Conservation (phyloP, 2,888 invertebrate genomes). For the Thymelicus lineola region DNA sequence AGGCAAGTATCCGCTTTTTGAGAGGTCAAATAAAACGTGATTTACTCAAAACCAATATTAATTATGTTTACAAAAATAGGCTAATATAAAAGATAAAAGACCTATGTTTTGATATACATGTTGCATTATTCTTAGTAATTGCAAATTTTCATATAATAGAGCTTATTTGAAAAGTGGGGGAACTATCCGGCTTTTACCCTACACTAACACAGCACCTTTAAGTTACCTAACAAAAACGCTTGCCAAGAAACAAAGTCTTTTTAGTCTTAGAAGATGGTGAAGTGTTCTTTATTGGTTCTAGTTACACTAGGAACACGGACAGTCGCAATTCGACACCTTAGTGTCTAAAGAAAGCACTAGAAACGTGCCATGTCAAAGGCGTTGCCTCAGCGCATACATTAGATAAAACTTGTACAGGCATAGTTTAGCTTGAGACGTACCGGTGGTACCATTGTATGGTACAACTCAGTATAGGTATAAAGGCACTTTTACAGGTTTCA, state of each 20-base stretch:
- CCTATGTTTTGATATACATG: no score
- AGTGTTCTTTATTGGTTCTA: slow-evolving; percentile 4
- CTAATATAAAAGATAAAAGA: no score
- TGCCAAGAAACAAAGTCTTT: slow-evolving; percentile 2
- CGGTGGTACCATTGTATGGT: background rate
- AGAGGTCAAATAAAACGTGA: no score
- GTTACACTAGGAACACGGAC: background rate
- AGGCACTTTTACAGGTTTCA: no score
- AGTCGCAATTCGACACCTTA: slow-evolving; percentile 9
- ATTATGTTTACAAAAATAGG: no score
- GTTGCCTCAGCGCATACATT: slow-evolving; percentile 1
- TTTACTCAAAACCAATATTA: no score
- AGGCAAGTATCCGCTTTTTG: no score
- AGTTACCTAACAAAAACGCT: background rate
- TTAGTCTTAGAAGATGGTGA: background rate
- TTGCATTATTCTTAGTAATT: no score
- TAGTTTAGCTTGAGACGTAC: background rate
- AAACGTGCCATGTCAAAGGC: slow-evolving; percentile 8
- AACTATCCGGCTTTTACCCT: background rate
- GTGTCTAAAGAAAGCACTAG: slow-evolving; percentile 1
- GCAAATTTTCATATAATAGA: no score
- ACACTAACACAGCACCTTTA: background rate
- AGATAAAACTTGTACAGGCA: slow-evolving; percentile 1
- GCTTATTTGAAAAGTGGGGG: no score
- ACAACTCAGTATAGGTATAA: background rate